Percentiles rank a stretch among this genome's conserved stretches.
These are phyloP conservation scores for Egretta garzetta DNA, from an alignment of 2,113 vertebrate genomes.

Conservation along the genomic window DNA sequence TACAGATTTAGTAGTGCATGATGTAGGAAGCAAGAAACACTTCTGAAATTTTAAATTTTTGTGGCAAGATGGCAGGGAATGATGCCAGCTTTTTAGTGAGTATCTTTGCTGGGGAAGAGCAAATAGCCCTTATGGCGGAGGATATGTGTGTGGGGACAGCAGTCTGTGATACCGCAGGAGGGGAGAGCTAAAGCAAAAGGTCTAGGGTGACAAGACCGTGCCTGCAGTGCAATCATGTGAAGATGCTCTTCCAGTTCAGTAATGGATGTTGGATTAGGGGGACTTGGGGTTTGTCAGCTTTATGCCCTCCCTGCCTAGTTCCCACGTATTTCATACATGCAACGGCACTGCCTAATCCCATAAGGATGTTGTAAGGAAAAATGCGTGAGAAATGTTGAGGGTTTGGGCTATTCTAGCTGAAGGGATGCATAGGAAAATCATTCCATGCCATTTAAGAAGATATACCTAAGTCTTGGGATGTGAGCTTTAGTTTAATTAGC, in stretches of 20 bases:
- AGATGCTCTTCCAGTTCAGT: not conserved
- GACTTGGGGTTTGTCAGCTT: not conserved
- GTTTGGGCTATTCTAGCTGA: not conserved
- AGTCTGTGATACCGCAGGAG: not conserved
- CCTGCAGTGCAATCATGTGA: not conserved
- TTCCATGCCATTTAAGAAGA: not conserved
- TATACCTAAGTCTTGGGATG: not conserved
- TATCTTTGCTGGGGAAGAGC: not conserved
- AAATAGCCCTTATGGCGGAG: not conserved
- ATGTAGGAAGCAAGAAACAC: not conserved
- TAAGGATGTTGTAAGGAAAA: not conserved
- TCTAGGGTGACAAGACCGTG: not conserved
- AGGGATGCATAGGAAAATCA: not conserved
- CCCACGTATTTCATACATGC: fast-evolving
- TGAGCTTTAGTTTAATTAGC: not conserved
- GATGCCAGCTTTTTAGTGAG: not conserved
- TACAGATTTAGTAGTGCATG: not conserved
- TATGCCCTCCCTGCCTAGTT: not conserved
- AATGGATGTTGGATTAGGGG: not conserved
- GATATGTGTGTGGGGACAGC: not conserved
- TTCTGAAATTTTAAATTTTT: not conserved
- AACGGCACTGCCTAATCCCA: not conserved
- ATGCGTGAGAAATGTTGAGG: not conserved
- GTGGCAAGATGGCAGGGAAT: not conserved
- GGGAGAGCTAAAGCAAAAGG: not conserved